These are phyloP conservation scores for Tinamus major DNA, from an alignment of 2,797 vertebrate genomes.

Conservation along the genomic window DNA sequence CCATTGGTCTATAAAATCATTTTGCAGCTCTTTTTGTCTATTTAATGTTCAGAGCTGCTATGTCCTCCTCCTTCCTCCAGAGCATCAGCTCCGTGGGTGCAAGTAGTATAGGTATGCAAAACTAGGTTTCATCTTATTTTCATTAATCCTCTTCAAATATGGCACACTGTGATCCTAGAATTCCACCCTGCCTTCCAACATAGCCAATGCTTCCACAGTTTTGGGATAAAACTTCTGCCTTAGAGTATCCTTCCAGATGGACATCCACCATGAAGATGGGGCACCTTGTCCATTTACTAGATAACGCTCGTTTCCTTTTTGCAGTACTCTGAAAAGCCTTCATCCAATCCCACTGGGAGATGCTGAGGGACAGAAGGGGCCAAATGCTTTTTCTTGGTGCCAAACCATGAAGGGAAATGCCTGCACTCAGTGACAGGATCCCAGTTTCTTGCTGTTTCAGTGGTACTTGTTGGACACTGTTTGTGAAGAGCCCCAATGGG, in stretches of 20 bases:
- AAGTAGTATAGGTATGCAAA: too few species aligned
- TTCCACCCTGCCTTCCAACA: background rate
- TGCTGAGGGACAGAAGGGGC: background rate
- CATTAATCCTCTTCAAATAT: background rate
- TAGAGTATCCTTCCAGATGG: background rate
- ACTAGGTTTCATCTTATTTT: too few species aligned
- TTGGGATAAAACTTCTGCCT: background rate
- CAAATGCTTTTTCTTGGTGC: background rate
- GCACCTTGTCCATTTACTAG: fast-evolving
- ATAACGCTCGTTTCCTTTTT: background rate
- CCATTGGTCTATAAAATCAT: background rate
- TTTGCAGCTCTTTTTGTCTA: background rate
- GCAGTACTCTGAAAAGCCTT: background rate
- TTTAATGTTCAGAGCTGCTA: background rate
- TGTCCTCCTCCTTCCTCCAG: background rate
- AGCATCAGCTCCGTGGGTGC: background rate
- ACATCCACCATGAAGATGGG: fast-evolving
- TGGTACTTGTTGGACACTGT: fast-evolving
- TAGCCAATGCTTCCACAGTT: background rate
- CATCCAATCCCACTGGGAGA: fast-evolving
- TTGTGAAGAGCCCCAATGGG: fast-evolving
- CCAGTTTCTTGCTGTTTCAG: background rate
- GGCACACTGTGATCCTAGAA: background rate
- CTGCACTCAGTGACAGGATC: fast-evolving
- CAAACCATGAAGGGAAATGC: background rate